These are phyloP conservation scores for Copidosoma floridanum DNA, from an alignment of 1,140 invertebrate genomes.

Conservation along the genomic window DNA sequence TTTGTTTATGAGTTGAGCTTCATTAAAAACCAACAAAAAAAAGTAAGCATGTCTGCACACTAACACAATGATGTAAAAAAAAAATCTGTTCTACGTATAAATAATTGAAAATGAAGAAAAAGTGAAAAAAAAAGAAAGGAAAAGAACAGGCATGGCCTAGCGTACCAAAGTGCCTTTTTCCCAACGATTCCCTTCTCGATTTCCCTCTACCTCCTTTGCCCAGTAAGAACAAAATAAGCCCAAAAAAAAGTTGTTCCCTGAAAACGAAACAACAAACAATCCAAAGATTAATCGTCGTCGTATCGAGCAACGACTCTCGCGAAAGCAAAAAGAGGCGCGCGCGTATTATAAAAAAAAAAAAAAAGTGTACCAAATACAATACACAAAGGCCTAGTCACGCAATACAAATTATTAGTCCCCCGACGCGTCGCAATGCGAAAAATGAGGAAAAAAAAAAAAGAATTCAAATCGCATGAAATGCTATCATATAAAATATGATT, in stretches of 20 bases:
- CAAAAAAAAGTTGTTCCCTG: neutral
- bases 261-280: slow-evolving; percentile 30
- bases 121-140: too few relatives aligned
- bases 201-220: too few relatives aligned
- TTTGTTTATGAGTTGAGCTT: slow-evolving; percentile 40
- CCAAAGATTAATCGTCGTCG: slow-evolving; percentile 52
- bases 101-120: too few relatives aligned
- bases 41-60: slow-evolving; percentile 47
- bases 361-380: slow-evolving; percentile 48
- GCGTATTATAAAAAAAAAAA: slow-evolving; percentile 42
- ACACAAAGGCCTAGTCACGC: slow-evolving; percentile 50
- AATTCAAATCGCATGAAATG: slow-evolving; percentile 8
- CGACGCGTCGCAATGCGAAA: too few relatives aligned
- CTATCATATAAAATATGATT: too few relatives aligned
- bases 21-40: slow-evolving; percentile 46
- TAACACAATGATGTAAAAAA: slow-evolving; percentile 39
- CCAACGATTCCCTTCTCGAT: slow-evolving; percentile 19
- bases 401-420: too few relatives aligned
- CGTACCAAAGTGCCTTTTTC: slow-evolving; percentile 52
- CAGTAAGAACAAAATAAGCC: slow-evolving; percentile 12
- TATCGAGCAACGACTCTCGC: slow-evolving; percentile 32
- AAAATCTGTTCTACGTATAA: slow-evolving; percentile 32
- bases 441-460: too few relatives aligned
- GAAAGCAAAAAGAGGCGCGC: slow-evolving; percentile 29
- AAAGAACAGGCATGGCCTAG: slow-evolving; percentile 55